Conservation (phyloP, 1,140 invertebrate genomes). For the Plodia interpunctella region DNA sequence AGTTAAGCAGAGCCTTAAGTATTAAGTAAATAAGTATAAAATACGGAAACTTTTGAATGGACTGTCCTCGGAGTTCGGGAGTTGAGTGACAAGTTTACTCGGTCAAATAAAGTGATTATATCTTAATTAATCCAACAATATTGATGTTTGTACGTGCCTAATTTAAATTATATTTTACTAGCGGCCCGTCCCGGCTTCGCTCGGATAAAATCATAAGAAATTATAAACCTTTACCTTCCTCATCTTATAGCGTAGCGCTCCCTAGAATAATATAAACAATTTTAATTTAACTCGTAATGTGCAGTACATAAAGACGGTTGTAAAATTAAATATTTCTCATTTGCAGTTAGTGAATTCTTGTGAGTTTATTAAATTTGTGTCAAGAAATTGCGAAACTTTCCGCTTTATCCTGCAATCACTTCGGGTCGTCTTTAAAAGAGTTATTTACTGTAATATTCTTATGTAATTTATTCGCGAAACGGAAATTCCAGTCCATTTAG, state of each 20-base stretch:
- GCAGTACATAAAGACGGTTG: too few species aligned
- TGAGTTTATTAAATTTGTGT: not conserved
- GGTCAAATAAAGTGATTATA: constrained; percentile 12
- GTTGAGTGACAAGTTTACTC: constrained; percentile 17
- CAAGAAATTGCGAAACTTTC: not conserved
- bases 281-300: too few species aligned
- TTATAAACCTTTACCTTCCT: too few species aligned
- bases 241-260: too few species aligned
- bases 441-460: constrained; percentile 47
- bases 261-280: too few species aligned
- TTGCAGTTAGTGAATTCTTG: too few species aligned
- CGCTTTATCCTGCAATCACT: constrained; percentile 11
- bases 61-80: constrained; percentile 12
- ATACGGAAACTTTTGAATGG: constrained; percentile 14
- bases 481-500: constrained; percentile 69
- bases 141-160: not conserved
- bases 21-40: constrained; percentile 20
- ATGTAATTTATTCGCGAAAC: constrained; percentile 65
- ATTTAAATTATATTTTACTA: too few species aligned
- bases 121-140: constrained; percentile 7
- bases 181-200: too few species aligned
- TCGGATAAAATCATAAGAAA: too few species aligned
- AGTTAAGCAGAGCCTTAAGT: constrained; percentile 10
- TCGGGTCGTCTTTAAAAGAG: constrained; percentile 33
- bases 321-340: too few species aligned